Evolutionary conservation across 2,113 vertebrate species (phyloP).

Genomic region (Rhinichthys klamathensis): DNA sequence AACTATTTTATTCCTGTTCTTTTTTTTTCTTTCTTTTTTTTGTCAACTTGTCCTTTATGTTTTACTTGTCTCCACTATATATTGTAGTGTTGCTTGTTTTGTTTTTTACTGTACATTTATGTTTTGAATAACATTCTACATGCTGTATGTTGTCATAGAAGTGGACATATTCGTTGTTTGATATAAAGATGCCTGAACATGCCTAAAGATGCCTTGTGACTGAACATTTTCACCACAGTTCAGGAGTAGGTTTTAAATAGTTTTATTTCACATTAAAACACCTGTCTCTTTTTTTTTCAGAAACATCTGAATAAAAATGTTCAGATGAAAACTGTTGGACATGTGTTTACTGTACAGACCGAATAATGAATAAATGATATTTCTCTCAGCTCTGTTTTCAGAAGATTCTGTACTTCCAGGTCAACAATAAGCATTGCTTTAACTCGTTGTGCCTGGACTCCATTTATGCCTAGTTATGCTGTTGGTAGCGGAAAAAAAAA

Average conservation of each 20-base stretch:
- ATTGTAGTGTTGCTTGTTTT: background rate
- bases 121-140: background rate
- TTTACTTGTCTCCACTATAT: background rate
- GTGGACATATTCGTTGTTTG: background rate
- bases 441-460: background rate
- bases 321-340: background rate
- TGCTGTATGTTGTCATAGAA: background rate
- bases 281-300: background rate
- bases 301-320: background rate
- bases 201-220: background rate
- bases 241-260: background rate
- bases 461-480: background rate
- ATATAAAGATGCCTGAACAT: background rate
- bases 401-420: background rate
- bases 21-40: too few relatives aligned
- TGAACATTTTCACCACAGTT: background rate
- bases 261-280: background rate
- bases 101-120: constrained; percentile 6
- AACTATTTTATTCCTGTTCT: background rate
- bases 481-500: background rate
- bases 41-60: background rate
- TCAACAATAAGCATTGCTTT: background rate
- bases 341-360: background rate
- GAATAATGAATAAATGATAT: background rate
- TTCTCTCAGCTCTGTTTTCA: background rate